Evolutionary conservation across 2,113 vertebrate genomes (phyloP).

Genomic region (Cranoglanis bouderius): DNA sequence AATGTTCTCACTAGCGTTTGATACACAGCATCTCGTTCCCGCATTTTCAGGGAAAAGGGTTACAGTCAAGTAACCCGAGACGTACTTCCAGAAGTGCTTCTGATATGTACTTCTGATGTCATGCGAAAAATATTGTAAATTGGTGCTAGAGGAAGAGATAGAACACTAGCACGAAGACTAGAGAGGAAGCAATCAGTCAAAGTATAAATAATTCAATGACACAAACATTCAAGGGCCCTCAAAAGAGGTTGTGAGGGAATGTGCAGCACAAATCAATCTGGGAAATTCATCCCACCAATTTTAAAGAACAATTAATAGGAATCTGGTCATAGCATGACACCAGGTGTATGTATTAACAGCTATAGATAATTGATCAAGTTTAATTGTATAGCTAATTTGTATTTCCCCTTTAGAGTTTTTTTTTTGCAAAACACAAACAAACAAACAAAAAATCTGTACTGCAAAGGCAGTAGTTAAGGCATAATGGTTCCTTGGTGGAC

Average conservation of each 20-base stretch:
- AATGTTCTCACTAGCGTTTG: too few relatives aligned
- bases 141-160: background rate
- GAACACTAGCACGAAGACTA: background rate
- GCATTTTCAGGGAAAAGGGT: too few relatives aligned
- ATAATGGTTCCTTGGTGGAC: too few relatives aligned
- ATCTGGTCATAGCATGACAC: background rate
- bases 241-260: background rate
- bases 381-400: background rate
- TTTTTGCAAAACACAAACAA: background rate
- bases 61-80: too few relatives aligned
- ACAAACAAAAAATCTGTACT: too few relatives aligned
- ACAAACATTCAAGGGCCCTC: background rate
- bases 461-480: too few relatives aligned
- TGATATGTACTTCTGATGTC: background rate
- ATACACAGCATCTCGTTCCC: too few relatives aligned
- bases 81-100: background rate
- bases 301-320: background rate
- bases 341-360: background rate
- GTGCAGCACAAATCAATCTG: background rate
- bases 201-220: background rate
- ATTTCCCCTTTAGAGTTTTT: background rate
- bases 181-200: background rate
- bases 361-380: background rate
- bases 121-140: background rate
- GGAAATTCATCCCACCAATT: background rate